Evolutionary conservation across 2,797 vertebrate species (phyloP), one percentile per base, ranked within the genome.

Genomic region (Notolepis coatsorum): DNA sequence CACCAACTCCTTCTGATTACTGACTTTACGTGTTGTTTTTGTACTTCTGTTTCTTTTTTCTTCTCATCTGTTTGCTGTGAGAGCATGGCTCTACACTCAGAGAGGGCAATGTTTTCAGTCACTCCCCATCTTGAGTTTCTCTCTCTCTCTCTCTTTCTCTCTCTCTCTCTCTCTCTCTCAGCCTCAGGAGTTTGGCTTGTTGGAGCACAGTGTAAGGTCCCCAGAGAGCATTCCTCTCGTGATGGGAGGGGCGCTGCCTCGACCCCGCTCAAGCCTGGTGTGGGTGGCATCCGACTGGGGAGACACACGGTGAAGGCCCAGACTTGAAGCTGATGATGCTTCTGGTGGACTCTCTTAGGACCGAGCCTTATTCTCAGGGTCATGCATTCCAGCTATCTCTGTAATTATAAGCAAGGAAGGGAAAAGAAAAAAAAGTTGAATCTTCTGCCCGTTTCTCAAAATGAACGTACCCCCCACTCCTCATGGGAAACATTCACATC

Each of bases 331-430:
- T 53, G 81, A 80, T 86, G 85, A 88, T 86, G 87, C 84, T 89
- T 84, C 86, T 88, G 74, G 61, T 85, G 79, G 73, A 84, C 81
- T 89, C 87, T 91, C 90, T 47, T 65, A 82, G 90, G 91, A 92
- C 82, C 41, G 74, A 84, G 86, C 90, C 90, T 88, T 91, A 88
- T 90, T 92, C 90, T 92, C 89, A 88, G 89, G 91, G 92, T 91
- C 90, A 89, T 79, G 88, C 89, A 88, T 92, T 89, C 82, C 84
- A 88, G 87, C 89, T 88, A 91, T 88, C 81, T 90, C 87, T 81
- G 85, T 92, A 91, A 91, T 92, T 92, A 92, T 87, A 83, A 91
- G 90, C 86, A 86, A 87, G 84, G 73, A 71, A 30, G 38, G 51
- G 38, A 70, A 39, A 37, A 47, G 45, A 82, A 65, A 73, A 77